These are phyloP conservation scores for Calyptomena viridis DNA, from an alignment of 2,113 vertebrate genomes.

Conservation along the genomic window DNA sequence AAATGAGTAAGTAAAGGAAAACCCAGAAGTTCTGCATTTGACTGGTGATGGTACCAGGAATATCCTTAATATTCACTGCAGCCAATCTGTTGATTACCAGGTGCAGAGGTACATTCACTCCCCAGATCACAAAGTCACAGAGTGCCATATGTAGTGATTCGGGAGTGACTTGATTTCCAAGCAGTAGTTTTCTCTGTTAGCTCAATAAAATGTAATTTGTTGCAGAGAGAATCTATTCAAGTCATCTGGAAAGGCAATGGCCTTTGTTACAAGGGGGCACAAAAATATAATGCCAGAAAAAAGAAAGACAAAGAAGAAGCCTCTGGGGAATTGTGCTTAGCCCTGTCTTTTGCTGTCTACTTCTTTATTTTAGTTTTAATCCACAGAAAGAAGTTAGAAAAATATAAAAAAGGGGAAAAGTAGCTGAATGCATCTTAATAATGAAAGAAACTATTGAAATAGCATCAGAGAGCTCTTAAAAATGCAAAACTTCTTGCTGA, in stretches of 20 bases:
- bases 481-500: constrained; percentile 17
- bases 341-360: background rate
- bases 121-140: background rate
- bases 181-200: background rate
- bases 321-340: background rate
- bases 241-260: background rate
- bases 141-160: background rate
- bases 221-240: background rate
- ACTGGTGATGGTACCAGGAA: background rate
- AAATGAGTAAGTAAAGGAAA: background rate
- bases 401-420: background rate
- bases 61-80: background rate
- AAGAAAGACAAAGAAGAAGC: background rate
- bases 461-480: constrained; percentile 31
- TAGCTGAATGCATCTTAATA: constrained; percentile 6
- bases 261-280: background rate
- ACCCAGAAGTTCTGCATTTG: background rate
- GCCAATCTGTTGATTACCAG: background rate
- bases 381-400: background rate
- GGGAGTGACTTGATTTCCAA: background rate
- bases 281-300: background rate
- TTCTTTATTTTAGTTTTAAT: background rate
- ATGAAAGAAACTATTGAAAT: constrained; percentile 52
- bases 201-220: constrained; percentile 28
- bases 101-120: background rate